Evolutionary conservation across 2,888 invertebrate genomes (phyloP).

Genomic region (Pachliopta kotzebuea): DNA sequence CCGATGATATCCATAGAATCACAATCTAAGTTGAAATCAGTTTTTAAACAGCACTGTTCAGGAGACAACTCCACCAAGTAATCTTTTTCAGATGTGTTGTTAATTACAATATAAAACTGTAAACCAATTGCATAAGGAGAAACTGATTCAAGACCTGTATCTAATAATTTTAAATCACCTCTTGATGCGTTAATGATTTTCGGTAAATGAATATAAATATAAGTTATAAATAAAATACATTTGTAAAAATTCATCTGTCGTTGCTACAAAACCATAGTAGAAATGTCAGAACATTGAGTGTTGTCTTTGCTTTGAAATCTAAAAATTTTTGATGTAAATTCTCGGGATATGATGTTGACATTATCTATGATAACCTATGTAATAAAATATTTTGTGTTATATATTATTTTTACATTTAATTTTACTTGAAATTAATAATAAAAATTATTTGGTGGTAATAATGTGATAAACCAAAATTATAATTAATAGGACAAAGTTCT

Average conservation of each 20-base stretch:
- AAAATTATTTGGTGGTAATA: too few species aligned
- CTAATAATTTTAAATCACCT: constrained; percentile 38
- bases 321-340: too few species aligned
- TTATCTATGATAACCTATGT: too few species aligned
- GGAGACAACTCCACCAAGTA: constrained; percentile 49
- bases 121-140: constrained; percentile 47
- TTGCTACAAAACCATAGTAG: constrained; percentile 28
- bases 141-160: constrained; percentile 42
- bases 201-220: constrained; percentile 40
- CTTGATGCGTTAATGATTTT: constrained; percentile 37
- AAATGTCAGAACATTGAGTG: constrained; percentile 15
- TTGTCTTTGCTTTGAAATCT: too few species aligned
- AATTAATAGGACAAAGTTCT: too few species aligned
- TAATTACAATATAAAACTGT: constrained; percentile 47
- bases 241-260: constrained; percentile 60
- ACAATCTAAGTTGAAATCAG: constrained; percentile 45
- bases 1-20: constrained; percentile 50
- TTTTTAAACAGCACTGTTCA: constrained; percentile 56
- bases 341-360: too few species aligned
- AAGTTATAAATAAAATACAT: constrained; percentile 50
- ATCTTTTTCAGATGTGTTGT: constrained; percentile 49
- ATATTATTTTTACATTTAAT: too few species aligned
- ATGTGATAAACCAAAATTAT: too few species aligned
- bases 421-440: too few species aligned
- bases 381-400: too few species aligned